A percentile compares a stretch with the other conserved stretches of the same genome.
Evolutionary conservation across 2,113 vertebrate species (phyloP).

Genomic region (Puntigrus tetrazona): DNA sequence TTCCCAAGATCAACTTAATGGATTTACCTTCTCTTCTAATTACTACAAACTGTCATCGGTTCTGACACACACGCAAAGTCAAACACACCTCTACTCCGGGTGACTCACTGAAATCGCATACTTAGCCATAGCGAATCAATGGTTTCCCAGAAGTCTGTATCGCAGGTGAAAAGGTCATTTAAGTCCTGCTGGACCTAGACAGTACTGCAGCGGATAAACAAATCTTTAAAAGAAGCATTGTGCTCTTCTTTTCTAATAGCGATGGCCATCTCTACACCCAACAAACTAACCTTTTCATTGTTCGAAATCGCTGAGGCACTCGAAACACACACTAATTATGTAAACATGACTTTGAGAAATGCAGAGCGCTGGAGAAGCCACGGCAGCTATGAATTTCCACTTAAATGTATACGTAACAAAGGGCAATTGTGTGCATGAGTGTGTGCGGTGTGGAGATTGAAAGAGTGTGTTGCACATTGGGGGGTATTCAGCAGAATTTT

Average conservation of each 20-base stretch:
- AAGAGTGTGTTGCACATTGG: slow-evolving; percentile 42
- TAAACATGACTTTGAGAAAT: slow-evolving; percentile 63
- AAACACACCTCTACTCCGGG: slow-evolving; percentile 1
- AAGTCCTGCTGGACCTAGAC: slow-evolving; percentile 23
- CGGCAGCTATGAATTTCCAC: slow-evolving; percentile 52
- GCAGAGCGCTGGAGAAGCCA: slow-evolving; percentile 38
- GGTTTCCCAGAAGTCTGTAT: slow-evolving; percentile 16
- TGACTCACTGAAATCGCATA: slow-evolving; percentile 41
- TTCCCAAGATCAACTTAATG: slow-evolving; percentile 36
- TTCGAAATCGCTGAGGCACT: slow-evolving; percentile 57
- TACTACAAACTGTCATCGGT: neutral
- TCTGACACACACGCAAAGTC: slow-evolving; percentile 27
- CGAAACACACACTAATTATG: slow-evolving; percentile 60
- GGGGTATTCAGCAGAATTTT: slow-evolving; percentile 59
- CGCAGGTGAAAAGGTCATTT: slow-evolving; percentile 44
- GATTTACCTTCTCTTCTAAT: slow-evolving; percentile 41
- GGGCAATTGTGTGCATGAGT: slow-evolving; percentile 31
- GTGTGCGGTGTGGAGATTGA: slow-evolving; percentile 36
- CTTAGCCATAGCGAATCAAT: slow-evolving; percentile 47
- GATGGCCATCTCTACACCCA: slow-evolving; percentile 12
- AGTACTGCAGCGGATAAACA: slow-evolving; percentile 19
- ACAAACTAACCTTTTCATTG: slow-evolving; percentile 61
- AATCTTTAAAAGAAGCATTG: neutral
- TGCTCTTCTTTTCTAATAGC: neutral
- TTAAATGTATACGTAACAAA: slow-evolving; percentile 64